Base-by-base conservation (phyloP, 1,140 invertebrate species). In the Apis cerana region DNA sequence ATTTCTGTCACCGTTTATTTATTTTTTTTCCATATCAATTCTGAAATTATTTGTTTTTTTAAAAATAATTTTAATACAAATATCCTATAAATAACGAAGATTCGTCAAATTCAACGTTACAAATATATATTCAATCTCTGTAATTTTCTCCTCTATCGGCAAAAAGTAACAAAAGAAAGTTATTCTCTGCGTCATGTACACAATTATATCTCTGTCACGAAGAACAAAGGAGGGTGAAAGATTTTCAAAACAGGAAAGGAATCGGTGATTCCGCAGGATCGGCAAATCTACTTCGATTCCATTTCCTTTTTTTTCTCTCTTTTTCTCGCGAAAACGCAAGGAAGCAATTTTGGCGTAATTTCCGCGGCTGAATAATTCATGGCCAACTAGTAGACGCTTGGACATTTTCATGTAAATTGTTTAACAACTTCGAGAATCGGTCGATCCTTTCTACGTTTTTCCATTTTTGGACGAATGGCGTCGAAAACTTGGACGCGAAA, bases 321-420 rank as follows among this genome's bases (percentile, higher is more conserved):
- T 15, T 50, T 5, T 27, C 9, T 19, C 27, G 21, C 12, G 52
- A 52, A 67, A 85, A 70, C 52, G n/a, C 64, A 23, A 43, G 77
- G 67, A 52, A 79, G 61, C 79, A 80, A 86, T 86, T 86, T 85
- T 76, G 62, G 84, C 74, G 83, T 72, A 75, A 86, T 85, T 86
- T 80, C 72, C 59, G 67, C 19, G 54, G n/a, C 48, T 86, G 85
- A 86, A 86, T 86, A 86, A 86, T 86, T 86, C 77, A 86, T 85
- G 56, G 69, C 61, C 65, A 61, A 85, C 75, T 84, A 84, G 76
- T 64, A 80, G 82, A 71, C 76, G 62, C 77, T 5, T 5, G 75
- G 72, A 62, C 69, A 85, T 86, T 81, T 81, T 85, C 85, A 86
- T 86, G 85, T 76, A 86, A 86, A 86, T 86, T 85, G 77, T 84